Evolutionary conservation across 2,888 invertebrate genomes (phyloP).

Genomic region (Gymnosoma rotundatum): DNA sequence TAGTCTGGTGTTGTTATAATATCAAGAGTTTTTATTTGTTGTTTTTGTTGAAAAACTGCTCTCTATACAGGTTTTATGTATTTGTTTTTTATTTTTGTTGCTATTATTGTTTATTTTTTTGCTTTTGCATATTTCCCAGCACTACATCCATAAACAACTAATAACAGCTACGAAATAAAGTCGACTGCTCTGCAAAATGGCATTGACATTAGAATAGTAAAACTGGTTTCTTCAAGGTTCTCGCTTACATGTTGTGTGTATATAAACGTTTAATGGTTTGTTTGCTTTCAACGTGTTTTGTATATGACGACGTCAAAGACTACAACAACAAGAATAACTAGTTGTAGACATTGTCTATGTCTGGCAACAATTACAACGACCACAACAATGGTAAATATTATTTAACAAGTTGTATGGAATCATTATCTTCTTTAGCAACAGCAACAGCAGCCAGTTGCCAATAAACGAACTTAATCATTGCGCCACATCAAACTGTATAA

Average conservation of each 20-base stretch:
- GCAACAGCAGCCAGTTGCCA: conserved; percentile 1
- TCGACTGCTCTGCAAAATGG: conserved; percentile 74
- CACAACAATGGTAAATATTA: conserved; percentile 42
- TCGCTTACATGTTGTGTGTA: conserved; percentile 61
- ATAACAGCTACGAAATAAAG: conserved; percentile 24
- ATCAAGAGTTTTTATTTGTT: not conserved
- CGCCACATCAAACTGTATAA: not conserved
- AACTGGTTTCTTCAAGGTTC: conserved; percentile 82
- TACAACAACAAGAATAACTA: conserved; percentile 6
- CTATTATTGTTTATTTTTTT: conserved; percentile 33
- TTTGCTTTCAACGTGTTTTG: conserved; percentile 56
- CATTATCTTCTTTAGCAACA: conserved; percentile 13
- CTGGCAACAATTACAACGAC: conserved; percentile 39
- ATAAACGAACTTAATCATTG: conserved; percentile 10
- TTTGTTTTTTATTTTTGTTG: not conserved
- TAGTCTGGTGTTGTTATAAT: not conserved
- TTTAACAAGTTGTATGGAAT: conserved; percentile 42
- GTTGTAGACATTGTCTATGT: conserved; percentile 47
- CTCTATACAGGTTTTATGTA: conserved; percentile 26
- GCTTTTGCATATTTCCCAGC: conserved; percentile 50
- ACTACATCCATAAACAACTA: conserved; percentile 42
- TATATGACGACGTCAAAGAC: conserved; percentile 40
- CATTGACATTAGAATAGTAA: conserved; percentile 82
- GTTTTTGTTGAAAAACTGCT: conserved; percentile 35
- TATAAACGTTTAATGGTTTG: conserved; percentile 12